A percentile compares a stretch with the other conserved stretches of the same genome.
phyloP scores from a whole-genome alignment of 2,888 invertebrate species.

The Itoplectis maculator region DNA sequence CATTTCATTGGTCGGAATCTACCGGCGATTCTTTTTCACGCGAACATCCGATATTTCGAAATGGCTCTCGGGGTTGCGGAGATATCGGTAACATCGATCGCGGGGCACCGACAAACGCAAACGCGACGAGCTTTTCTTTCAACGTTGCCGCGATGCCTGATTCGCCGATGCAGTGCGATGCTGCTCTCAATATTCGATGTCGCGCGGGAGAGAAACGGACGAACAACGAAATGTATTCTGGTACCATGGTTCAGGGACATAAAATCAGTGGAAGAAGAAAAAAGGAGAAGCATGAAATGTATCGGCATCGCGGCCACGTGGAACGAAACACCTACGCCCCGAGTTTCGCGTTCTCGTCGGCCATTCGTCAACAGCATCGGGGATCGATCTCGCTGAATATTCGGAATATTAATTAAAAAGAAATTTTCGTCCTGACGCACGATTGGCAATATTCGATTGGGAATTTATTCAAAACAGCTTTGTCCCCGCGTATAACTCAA shows the following conservation, averaged over 20 bases:
- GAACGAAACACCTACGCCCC: background rate
- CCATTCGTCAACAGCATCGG: background rate
- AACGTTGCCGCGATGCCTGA: background rate
- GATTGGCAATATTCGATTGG: constrained; percentile 2
- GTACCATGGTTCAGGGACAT: too few species aligned
- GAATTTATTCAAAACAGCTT: background rate
- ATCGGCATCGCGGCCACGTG: background rate
- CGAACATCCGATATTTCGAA: constrained; percentile 62
- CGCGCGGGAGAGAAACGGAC: background rate
- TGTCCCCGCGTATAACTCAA: background rate
- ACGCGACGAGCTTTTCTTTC: background rate
- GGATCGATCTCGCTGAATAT: background rate
- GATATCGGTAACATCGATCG: constrained; percentile 43
- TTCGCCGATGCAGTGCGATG: too few species aligned
- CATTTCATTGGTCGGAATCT: constrained; percentile 65
- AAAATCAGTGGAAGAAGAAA: background rate
- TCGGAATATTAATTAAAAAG: constrained; percentile 2
- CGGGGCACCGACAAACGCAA: background rate
- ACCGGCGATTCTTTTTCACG: constrained; percentile 55
- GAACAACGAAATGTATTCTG: too few species aligned
- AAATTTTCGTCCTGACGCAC: background rate
- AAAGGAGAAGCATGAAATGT: background rate
- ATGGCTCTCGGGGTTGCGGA: constrained; percentile 4
- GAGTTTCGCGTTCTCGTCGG: background rate
- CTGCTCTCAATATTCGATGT: too few species aligned